Conservation (phyloP, 2,113 vertebrate genomes). For the Nibea albiflora region DNA sequence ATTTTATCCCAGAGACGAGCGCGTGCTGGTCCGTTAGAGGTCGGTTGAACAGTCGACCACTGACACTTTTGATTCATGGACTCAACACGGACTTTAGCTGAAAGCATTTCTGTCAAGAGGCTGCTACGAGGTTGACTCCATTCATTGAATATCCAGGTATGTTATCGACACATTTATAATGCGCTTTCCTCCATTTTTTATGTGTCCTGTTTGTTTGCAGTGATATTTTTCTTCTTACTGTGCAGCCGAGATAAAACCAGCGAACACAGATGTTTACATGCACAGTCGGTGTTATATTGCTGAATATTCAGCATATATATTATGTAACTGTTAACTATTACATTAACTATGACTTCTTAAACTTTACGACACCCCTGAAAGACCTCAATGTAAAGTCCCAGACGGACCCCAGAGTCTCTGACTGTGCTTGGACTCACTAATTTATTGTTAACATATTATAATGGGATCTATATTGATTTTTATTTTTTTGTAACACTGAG, state of each 20-base stretch:
- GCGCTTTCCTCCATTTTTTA: neutral
- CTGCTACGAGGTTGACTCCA: conserved; percentile 59
- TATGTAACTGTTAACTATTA: neutral
- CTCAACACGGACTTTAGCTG: conserved; percentile 60
- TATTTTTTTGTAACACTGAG: neutral
- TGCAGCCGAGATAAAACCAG: neutral
- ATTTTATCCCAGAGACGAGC: conserved; percentile 15
- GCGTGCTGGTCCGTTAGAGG: conserved; percentile 27
- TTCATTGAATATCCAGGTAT: conserved; percentile 66
- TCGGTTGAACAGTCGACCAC: conserved; percentile 53
- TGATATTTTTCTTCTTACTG: conserved; percentile 6
- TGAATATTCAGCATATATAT: neutral
- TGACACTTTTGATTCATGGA: conserved; percentile 76
- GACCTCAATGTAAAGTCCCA: neutral
- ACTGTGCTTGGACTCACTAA: neutral
- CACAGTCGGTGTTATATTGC: neutral
- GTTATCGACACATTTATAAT: neutral
- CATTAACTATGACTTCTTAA: neutral
- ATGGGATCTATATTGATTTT: neutral
- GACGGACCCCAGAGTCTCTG: neutral
- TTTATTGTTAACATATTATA: neutral
- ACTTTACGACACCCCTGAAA: neutral
- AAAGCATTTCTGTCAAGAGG: conserved; percentile 53
- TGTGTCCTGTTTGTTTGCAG: neutral
- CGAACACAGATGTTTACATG: neutral